A percentile compares a stretch with the other conserved stretches of the same genome.
Conservation (phyloP, 1,140 invertebrate genomes). For the Drosophila saltans region DNA sequence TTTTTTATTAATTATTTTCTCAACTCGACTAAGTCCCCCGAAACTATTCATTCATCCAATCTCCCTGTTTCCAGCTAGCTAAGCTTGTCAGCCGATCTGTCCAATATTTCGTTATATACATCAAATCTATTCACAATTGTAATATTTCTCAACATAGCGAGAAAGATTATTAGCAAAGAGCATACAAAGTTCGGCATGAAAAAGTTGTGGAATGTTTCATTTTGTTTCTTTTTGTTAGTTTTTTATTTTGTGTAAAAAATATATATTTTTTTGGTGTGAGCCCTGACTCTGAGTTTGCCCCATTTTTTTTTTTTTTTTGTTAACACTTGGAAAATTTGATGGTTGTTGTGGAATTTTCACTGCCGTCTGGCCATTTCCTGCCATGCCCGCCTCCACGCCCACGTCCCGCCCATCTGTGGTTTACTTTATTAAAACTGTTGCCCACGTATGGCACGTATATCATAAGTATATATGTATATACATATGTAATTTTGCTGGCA, state of each 20-base stretch:
- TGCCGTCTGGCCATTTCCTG: constrained; percentile 5
- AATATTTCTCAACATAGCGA: too few relatives aligned
- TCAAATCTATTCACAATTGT: too few relatives aligned
- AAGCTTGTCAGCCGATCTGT: too few relatives aligned
- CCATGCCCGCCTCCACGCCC: not conserved
- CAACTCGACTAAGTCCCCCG: too few relatives aligned
- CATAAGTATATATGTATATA: not conserved
- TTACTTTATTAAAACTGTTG: constrained; percentile 35
- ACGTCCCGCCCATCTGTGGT: constrained; percentile 17
- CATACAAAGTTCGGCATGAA: too few relatives aligned
- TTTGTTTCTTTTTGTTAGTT: too few relatives aligned
- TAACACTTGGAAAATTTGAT: constrained; percentile 10
- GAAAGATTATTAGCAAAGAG: too few relatives aligned
- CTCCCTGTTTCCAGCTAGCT: too few relatives aligned
- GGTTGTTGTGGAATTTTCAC: constrained; percentile 6
- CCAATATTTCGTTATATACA: too few relatives aligned
- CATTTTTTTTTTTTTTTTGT: not conserved
- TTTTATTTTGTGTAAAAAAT: not conserved
- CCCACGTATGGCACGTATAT: constrained; percentile 5
- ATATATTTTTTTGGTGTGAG: not conserved
- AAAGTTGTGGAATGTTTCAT: too few relatives aligned
- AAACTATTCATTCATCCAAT: too few relatives aligned
- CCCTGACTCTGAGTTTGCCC: not conserved
- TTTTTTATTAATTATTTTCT: too few relatives aligned
- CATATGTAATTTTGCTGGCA: not conserved